Evolutionary conservation across 2,797 vertebrate species (phyloP).

Genomic region (Acipenser transmontanus): DNA sequence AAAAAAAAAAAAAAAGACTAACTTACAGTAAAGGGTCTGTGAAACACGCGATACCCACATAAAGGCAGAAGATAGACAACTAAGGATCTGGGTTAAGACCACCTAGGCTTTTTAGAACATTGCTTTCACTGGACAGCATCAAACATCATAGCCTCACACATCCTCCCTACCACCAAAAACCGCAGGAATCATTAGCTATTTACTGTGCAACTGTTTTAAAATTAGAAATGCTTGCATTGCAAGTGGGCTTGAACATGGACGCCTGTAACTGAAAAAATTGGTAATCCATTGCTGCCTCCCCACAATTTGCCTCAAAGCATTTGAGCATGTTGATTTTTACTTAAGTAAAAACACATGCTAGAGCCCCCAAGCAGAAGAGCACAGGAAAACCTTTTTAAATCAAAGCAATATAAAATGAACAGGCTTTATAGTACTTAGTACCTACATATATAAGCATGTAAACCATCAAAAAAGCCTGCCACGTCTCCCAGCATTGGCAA

Average conservation of each 20-base stretch:
- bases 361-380: conserved; percentile 14
- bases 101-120: too few species aligned
- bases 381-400: conserved; percentile 4
- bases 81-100: too few species aligned
- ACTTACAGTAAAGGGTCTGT: too few species aligned
- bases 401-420: conserved; percentile 6
- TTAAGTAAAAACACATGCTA: conserved; percentile 32
- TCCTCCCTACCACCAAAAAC: background rate
- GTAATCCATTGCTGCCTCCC: conserved; percentile 39
- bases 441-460: conserved; percentile 1
- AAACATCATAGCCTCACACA: too few species aligned
- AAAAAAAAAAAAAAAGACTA: too few species aligned
- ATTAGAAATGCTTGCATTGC: conserved; percentile 38
- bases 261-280: conserved; percentile 42
- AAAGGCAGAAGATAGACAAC: too few species aligned
- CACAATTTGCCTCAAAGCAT: conserved; percentile 28
- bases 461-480: conserved; percentile 7
- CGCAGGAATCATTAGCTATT: background rate
- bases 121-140: too few species aligned
- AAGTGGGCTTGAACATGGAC: conserved; percentile 52
- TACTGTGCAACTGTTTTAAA: background rate
- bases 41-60: too few species aligned
- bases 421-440: too few species aligned
- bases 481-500: conserved; percentile 7
- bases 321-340: conserved; percentile 21